These are phyloP conservation scores for Salpingus planirostris DNA, from an alignment of 2,888 invertebrate genomes.

Conservation along the genomic window DNA sequence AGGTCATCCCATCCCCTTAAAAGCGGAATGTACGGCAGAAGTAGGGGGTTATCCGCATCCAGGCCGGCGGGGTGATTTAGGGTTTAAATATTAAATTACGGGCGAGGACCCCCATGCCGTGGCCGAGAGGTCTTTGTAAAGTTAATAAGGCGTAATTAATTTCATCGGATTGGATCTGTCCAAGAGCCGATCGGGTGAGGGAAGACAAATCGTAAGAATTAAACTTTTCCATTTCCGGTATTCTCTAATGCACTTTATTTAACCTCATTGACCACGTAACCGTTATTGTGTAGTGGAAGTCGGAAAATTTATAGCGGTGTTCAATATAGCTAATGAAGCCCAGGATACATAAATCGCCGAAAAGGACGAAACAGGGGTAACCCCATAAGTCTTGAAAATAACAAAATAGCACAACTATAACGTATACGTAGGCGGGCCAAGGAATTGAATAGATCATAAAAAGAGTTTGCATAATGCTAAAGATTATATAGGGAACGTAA, in stretches of 20 bases:
- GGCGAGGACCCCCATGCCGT: too few species aligned
- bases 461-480: conserved; percentile 17
- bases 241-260: conserved; percentile 37
- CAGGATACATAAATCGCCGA: conserved; percentile 35
- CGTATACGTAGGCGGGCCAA: conserved; percentile 3
- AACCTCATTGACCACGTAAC: conserved; percentile 38
- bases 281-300: conserved; percentile 37
- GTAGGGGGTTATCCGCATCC: too few species aligned
- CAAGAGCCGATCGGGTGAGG: conserved; percentile 26
- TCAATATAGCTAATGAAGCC: conserved; percentile 42
- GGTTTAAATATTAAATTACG: too few species aligned
- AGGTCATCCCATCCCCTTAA: too few species aligned
- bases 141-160: conserved; percentile 26
- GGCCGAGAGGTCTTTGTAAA: too few species aligned
- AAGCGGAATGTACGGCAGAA: too few species aligned
- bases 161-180: conserved; percentile 23
- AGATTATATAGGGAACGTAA: conserved; percentile 14
- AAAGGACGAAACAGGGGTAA: conserved; percentile 22
- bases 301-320: conserved; percentile 37
- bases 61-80: too few species aligned
- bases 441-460: conserved; percentile 14
- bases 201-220: conserved; percentile 35
- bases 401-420: conserved; percentile 23
- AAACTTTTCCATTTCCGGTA: conserved; percentile 36
- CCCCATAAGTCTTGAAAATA: conserved; percentile 24